Evolutionary conservation across 2,113 vertebrate species (phyloP).

Genomic region (Halichoeres trimaculatus): DNA sequence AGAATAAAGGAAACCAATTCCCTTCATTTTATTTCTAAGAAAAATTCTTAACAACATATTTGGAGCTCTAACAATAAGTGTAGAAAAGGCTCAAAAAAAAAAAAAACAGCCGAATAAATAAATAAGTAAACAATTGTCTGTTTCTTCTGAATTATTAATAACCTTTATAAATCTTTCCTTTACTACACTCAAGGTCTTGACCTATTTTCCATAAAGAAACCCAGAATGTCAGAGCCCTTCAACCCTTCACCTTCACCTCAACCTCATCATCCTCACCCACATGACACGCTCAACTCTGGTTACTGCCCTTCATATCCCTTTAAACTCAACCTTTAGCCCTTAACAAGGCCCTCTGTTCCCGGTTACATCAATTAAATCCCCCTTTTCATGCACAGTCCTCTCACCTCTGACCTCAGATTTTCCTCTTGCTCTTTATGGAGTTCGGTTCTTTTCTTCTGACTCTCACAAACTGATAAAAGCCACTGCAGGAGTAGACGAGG

Average conservation of each 20-base stretch:
- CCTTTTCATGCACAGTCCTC: slow-evolving; percentile 8
- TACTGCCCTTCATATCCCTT: slow-evolving; percentile 20
- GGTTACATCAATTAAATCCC: slow-evolving; percentile 23
- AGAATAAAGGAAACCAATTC: no score
- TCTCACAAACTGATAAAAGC: slow-evolving; percentile 23
- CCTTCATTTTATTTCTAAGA: background rate
- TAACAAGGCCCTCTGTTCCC: background rate
- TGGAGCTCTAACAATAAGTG: background rate
- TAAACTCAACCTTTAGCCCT: slow-evolving; percentile 46
- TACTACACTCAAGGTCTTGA: slow-evolving; percentile 5
- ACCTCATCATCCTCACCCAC: background rate
- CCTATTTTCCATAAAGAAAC: slow-evolving; percentile 30
- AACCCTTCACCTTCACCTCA: slow-evolving; percentile 44
- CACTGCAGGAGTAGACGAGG: background rate
- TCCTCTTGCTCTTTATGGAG: slow-evolving; percentile 24
- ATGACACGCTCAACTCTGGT: slow-evolving; percentile 48
- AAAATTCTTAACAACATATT: no score
- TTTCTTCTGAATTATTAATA: slow-evolving; percentile 40
- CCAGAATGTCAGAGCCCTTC: slow-evolving; percentile 5
- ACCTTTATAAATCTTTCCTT: slow-evolving; percentile 9
- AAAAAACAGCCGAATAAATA: background rate
- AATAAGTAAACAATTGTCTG: slow-evolving; percentile 4
- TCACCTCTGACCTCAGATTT: slow-evolving; percentile 36
- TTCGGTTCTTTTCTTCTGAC: background rate
- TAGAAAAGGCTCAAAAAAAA: background rate